phyloP scores from a whole-genome alignment of 1,140 invertebrate species.

The Brachionus calyciflorus region DNA sequence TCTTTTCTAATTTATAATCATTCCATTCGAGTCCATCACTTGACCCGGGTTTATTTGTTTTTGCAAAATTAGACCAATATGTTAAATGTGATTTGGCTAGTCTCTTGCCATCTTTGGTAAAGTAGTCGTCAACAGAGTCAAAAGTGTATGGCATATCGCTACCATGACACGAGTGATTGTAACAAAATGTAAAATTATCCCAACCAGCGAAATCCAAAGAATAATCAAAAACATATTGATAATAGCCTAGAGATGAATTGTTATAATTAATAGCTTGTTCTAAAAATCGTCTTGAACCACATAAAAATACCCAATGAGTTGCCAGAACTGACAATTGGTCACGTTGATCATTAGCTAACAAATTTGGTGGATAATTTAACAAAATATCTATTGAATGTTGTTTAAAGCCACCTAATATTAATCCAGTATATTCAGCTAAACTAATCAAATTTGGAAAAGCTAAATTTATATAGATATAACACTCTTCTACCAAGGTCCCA shows the following conservation, averaged over 20 bases:
- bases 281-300: slow-evolving; percentile 34
- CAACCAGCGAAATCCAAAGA: slow-evolving; percentile 34
- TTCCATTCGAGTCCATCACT: not conserved
- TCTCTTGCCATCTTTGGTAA: slow-evolving; percentile 48
- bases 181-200: slow-evolving; percentile 44
- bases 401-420: not conserved
- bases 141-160: slow-evolving; percentile 43
- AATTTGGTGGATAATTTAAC: slow-evolving; percentile 27
- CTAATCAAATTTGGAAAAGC: slow-evolving; percentile 3
- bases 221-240: slow-evolving; percentile 42
- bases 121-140: not conserved
- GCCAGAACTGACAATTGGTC: not conserved
- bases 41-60: slow-evolving; percentile 11
- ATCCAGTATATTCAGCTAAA: not conserved
- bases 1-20: not conserved
- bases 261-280: slow-evolving; percentile 28
- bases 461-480: slow-evolving; percentile 17
- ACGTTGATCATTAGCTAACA: slow-evolving; percentile 16
- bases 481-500: slow-evolving; percentile 44
- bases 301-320: slow-evolving; percentile 45
- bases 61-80: slow-evolving; percentile 56
- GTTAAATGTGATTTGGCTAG: slow-evolving; percentile 50
- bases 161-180: slow-evolving; percentile 44
- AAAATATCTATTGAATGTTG: slow-evolving; percentile 26
- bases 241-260: not conserved